phyloP scores from a whole-genome alignment of 2,888 invertebrate genomes.

The Ernsta delagoae region DNA sequence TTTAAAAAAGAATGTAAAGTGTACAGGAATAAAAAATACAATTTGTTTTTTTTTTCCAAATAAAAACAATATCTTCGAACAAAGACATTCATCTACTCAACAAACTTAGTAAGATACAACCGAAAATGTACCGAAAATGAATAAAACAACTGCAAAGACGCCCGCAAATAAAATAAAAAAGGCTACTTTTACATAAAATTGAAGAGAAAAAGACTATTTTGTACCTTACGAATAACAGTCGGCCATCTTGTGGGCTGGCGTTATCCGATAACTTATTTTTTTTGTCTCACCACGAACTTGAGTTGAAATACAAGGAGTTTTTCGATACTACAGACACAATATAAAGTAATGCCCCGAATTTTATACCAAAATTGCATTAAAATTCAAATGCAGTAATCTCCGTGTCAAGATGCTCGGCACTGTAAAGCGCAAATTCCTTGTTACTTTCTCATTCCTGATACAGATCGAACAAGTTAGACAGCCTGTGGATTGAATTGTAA shows the following conservation, averaged over 20 bases:
- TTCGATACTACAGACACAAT: constrained; percentile 52
- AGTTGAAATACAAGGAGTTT: constrained; percentile 54
- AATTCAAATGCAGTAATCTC: constrained; percentile 54
- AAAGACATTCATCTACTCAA: constrained; percentile 59
- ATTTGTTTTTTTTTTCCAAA: constrained; percentile 53
- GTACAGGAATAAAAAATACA: constrained; percentile 16
- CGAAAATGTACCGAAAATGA: constrained; percentile 44
- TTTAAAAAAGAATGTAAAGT: not conserved
- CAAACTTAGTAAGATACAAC: constrained; percentile 40
- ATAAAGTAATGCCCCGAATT: constrained; percentile 55
- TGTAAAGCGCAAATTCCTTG: constrained; percentile 73
- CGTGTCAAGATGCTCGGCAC: constrained; percentile 61
- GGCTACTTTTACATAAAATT: constrained; percentile 29
- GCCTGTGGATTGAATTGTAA: constrained; percentile 38
- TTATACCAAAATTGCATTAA: constrained; percentile 53
- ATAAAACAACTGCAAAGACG: constrained; percentile 41
- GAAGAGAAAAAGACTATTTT: constrained; percentile 59
- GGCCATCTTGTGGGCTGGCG: constrained; percentile 84
- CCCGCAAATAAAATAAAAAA: constrained; percentile 37
- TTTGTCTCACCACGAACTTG: constrained; percentile 63
- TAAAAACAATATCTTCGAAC: constrained; percentile 56
- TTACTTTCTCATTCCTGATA: constrained; percentile 56
- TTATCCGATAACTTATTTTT: constrained; percentile 76
- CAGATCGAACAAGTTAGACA: constrained; percentile 41
- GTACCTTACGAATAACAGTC: constrained; percentile 83